phyloP scores from a whole-genome alignment of 2,888 invertebrate species.

The Ceriagrion tenellum region DNA sequence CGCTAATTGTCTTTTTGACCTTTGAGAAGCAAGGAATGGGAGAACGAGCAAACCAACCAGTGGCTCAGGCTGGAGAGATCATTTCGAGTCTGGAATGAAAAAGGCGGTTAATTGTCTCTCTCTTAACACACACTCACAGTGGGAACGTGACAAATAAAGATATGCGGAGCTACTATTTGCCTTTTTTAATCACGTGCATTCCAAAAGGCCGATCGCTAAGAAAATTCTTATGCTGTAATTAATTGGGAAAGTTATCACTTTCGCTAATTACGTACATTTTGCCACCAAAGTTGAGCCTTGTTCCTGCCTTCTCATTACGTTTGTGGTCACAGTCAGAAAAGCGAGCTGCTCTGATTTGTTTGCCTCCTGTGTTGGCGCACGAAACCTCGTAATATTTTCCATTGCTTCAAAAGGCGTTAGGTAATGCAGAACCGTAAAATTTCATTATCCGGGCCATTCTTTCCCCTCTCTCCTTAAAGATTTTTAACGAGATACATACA shows the following conservation, averaged over 20 bases:
- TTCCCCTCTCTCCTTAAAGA: no score
- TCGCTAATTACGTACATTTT: neutral
- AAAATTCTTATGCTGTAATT: neutral
- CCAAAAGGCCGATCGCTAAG: neutral
- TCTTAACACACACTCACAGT: neutral
- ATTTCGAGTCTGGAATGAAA: neutral
- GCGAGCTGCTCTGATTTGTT: neutral
- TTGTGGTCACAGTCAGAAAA: neutral
- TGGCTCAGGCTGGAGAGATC: neutral
- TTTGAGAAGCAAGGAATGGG: neutral
- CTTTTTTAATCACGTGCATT: neutral
- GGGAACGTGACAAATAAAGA: neutral
- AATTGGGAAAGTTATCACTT: neutral
- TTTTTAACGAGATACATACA: neutral
- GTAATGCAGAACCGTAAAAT: neutral
- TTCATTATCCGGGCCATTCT: neutral
- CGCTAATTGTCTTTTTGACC: neutral
- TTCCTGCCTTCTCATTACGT: neutral
- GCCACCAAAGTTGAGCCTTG: neutral
- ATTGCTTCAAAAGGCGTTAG: neutral
- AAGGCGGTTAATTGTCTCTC: neutral
- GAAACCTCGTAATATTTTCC: neutral
- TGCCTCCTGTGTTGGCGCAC: neutral
- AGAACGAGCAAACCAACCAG: neutral
- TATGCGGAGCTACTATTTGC: neutral